A percentile compares a stretch with the other conserved stretches of the same genome.
phyloP scores from a whole-genome alignment of 2,113 vertebrate genomes.

The Trichomycterus rosablanca region DNA sequence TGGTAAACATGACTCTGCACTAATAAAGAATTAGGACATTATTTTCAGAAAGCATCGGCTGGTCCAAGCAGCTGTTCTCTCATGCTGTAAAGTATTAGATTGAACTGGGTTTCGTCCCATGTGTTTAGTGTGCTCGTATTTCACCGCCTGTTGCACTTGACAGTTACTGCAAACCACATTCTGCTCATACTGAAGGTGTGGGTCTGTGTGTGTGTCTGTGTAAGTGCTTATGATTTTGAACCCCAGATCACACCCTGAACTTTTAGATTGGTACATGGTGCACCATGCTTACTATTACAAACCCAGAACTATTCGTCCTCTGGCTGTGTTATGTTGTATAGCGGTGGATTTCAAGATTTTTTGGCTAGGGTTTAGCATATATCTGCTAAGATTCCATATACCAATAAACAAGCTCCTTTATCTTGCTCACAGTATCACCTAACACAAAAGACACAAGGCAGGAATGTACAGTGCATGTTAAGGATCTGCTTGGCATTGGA shows the following conservation, averaged over 20 bases:
- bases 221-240: background rate
- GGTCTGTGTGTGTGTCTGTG: background rate
- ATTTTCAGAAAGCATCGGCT: background rate
- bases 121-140: slow-evolving; percentile 4
- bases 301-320: too few relatives aligned
- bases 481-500: too few relatives aligned
- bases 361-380: too few relatives aligned
- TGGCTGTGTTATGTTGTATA: too few relatives aligned
- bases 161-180: slow-evolving; percentile 12
- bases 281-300: too few relatives aligned
- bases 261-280: too few relatives aligned
- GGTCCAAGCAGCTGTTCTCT: slow-evolving; percentile 8
- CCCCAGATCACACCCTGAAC: background rate
- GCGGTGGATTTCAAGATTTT: too few relatives aligned
- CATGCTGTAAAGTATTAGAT: background rate
- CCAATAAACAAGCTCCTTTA: too few relatives aligned
- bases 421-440: too few relatives aligned
- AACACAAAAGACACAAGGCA: too few relatives aligned
- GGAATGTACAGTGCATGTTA: too few relatives aligned
- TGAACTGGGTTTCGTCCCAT: slow-evolving; percentile 16
- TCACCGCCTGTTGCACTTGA: slow-evolving; percentile 17
- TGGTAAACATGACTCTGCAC: slow-evolving; percentile 7
- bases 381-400: too few relatives aligned
- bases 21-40: background rate
- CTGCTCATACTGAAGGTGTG: background rate